Percentiles rank a stretch among this genome's conserved stretches.
Conservation (phyloP, 2,888 invertebrate genomes). For the Microdon myrmicae region DNA sequence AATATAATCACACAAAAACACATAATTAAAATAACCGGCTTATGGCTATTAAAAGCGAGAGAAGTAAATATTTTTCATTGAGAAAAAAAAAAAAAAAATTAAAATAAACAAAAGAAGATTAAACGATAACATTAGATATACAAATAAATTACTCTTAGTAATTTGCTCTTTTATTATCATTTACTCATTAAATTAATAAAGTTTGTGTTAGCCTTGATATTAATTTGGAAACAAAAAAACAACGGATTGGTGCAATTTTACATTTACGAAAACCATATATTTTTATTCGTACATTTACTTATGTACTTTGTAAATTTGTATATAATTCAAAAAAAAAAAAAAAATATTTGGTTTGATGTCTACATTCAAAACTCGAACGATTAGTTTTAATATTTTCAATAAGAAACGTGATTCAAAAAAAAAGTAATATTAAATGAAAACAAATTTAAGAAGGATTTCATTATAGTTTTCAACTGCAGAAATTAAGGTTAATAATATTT, state of each 20-base stretch:
- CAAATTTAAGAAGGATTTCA: conserved; percentile 32
- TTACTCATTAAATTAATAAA: conserved; percentile 23
- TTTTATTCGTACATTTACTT: conserved; percentile 27
- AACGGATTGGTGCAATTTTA: conserved; percentile 34
- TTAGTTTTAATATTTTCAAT: conserved; percentile 47
- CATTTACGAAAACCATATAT: conserved; percentile 9
- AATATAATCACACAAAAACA: conserved; percentile 17
- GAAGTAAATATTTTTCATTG: conserved; percentile 41
- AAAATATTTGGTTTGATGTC: no score
- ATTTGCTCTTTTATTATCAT: conserved; percentile 36
- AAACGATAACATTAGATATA: conserved; percentile 21
- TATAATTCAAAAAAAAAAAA: conserved; percentile 33
- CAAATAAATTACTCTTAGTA: conserved; percentile 25
- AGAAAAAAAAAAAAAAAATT: conserved; percentile 15
- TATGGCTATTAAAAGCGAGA: conserved; percentile 19
- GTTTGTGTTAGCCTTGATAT: not conserved
- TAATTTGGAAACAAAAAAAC: conserved; percentile 7
- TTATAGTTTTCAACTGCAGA: conserved; percentile 11
- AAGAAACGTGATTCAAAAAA: conserved; percentile 26
- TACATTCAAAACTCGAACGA: conserved; percentile 46
- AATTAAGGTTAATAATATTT: no score
- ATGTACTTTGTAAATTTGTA: conserved; percentile 49
- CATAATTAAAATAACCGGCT: conserved; percentile 23
- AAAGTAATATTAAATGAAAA: conserved; percentile 38
- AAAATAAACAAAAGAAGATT: conserved; percentile 14